Conservation (phyloP, 2,113 vertebrate genomes). For the Chlorodrepanis virens region DNA sequence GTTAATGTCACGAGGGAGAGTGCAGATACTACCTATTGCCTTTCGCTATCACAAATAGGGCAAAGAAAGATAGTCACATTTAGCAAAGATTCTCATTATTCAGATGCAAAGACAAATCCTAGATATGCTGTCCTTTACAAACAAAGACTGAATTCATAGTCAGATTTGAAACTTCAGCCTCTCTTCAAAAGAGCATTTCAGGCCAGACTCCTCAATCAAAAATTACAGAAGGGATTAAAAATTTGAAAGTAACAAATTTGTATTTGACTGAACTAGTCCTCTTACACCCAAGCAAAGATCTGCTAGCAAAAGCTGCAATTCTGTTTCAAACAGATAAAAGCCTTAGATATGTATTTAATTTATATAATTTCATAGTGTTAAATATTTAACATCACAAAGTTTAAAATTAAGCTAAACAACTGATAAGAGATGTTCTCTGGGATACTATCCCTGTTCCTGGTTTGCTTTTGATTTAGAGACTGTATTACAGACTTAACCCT, state of each 20-base stretch:
- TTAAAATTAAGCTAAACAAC: neutral
- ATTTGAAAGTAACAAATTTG: neutral
- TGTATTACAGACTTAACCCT: neutral
- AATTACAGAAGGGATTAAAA: neutral
- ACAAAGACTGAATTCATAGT: neutral
- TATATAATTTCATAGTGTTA: neutral
- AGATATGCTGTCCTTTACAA: neutral
- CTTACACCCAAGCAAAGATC: neutral
- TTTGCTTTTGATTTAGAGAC: neutral
- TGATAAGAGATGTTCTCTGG: neutral
- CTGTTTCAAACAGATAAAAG: neutral
- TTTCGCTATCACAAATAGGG: neutral
- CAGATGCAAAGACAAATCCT: neutral
- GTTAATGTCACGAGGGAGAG: neutral
- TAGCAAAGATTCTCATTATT: neutral
- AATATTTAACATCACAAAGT: neutral
- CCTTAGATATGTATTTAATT: neutral
- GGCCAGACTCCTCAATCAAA: neutral
- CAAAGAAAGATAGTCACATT: accelerated
- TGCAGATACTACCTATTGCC: too few species aligned
- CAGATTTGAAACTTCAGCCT: neutral
- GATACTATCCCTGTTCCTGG: neutral
- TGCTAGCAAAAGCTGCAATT: neutral
- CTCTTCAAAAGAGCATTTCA: neutral
- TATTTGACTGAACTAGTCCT: neutral